Conservation (phyloP, 2,797 vertebrate genomes). For the Sebastes baramenuke region DNA sequence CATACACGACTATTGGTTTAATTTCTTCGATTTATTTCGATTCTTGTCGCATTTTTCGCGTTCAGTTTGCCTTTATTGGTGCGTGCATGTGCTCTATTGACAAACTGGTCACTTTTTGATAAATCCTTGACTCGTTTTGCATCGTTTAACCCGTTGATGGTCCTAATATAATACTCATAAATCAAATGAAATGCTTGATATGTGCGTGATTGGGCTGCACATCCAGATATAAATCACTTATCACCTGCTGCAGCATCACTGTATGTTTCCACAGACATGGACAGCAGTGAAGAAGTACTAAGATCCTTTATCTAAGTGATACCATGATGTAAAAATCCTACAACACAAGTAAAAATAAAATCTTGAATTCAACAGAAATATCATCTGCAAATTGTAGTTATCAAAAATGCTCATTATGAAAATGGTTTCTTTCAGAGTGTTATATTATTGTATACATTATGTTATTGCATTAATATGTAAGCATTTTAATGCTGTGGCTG, state of each 20-base stretch:
- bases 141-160: not conserved
- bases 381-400: not conserved
- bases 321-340: not conserved
- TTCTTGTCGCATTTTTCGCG: not conserved
- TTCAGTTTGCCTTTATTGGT: not conserved
- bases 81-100: not conserved
- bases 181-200: not conserved
- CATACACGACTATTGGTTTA: not conserved
- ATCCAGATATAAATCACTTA: not conserved
- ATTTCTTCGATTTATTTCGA: no score
- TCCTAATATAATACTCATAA: not conserved
- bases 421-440: not conserved
- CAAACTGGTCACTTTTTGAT: not conserved
- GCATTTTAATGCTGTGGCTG: not conserved
- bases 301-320: not conserved
- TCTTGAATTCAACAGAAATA: not conserved
- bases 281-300: not conserved
- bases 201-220: not conserved
- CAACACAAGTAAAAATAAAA: not conserved
- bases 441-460: not conserved
- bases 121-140: not conserved
- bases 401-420: not conserved
- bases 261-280: not conserved
- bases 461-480: not conserved
- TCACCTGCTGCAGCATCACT: constrained; percentile 12